Evolutionary conservation across 1,140 invertebrate genomes (phyloP).

Genomic region (Drosophila guanche): DNA sequence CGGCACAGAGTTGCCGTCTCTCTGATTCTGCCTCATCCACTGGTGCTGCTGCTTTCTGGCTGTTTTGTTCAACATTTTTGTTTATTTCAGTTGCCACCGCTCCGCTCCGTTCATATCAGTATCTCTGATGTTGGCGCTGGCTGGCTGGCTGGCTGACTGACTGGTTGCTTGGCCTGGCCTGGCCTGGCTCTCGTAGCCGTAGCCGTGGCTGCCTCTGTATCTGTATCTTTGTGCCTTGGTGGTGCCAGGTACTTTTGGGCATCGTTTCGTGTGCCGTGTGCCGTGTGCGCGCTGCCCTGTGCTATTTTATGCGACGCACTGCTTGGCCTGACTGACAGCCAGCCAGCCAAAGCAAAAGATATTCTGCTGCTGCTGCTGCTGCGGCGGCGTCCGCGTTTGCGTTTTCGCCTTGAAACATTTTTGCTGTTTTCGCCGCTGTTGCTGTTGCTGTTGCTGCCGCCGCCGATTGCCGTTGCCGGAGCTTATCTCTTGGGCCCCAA

Average conservation of each 20-base stretch:
- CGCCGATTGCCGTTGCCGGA: constrained; percentile 38
- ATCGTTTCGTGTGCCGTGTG: constrained; percentile 38
- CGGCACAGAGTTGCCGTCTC: constrained; percentile 43
- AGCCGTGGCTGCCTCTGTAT: constrained; percentile 45
- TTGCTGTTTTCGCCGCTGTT: constrained; percentile 46
- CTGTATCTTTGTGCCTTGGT: constrained; percentile 47
- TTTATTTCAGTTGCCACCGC: constrained; percentile 68
- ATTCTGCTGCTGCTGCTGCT: constrained; percentile 36
- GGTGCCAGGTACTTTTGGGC: constrained; percentile 69
- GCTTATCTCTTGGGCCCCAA: constrained; percentile 75
- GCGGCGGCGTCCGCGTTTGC: constrained; percentile 56
- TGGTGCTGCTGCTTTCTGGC: constrained; percentile 8
- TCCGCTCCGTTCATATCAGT: constrained; percentile 58
- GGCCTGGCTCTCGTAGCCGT: constrained; percentile 27
- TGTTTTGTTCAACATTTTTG: constrained; percentile 77
- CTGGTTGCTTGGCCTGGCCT: constrained; percentile 30
- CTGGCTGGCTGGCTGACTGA: constrained; percentile 14
- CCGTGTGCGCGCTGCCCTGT: constrained; percentile 65
- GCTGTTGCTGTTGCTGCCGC: constrained; percentile 20
- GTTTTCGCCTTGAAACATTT: constrained; percentile 83
- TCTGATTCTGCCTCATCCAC: neutral
- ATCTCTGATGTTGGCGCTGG: constrained; percentile 60
- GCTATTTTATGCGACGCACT: constrained; percentile 76
- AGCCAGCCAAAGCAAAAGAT: constrained; percentile 34
- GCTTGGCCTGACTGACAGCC: constrained; percentile 45